Evolutionary conservation across 2,797 vertebrate species (phyloP).

Genomic region (Artibeus lituratus): DNA sequence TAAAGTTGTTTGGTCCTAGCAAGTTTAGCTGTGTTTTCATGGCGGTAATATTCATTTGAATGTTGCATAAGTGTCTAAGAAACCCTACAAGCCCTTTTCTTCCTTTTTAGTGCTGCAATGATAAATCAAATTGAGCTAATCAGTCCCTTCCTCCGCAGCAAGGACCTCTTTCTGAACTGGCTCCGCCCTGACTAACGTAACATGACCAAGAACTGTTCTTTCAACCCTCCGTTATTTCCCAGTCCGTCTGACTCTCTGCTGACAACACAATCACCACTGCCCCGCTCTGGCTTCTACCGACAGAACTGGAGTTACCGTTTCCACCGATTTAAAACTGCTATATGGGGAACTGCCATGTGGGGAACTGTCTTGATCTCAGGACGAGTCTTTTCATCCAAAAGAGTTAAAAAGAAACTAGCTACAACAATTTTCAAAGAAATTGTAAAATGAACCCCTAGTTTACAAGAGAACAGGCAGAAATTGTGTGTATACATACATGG

Average conservation of each 20-base stretch:
- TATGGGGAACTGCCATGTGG: neutral
- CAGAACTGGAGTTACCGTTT: neutral
- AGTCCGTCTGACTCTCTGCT: neutral
- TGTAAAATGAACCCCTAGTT: neutral
- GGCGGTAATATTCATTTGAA: neutral
- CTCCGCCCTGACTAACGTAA: neutral
- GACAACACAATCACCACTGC: neutral
- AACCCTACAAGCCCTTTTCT: neutral
- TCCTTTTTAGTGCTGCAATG: neutral
- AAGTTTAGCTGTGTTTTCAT: neutral
- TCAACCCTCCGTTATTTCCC: neutral
- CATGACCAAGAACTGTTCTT: neutral
- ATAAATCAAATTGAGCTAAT: neutral
- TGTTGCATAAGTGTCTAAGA: neutral
- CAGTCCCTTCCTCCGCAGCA: neutral
- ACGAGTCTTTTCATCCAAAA: neutral
- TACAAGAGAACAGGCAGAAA: neutral
- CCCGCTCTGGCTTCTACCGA: neutral
- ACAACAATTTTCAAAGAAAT: neutral
- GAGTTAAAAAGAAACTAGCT: neutral
- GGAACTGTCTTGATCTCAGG: neutral
- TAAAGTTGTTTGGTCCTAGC: neutral
- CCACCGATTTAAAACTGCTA: neutral
- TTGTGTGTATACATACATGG: too few relatives aligned
- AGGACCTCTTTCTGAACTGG: neutral